A percentile compares a stretch with the other conserved stretches of the same genome.
These are phyloP conservation scores for Leptinotarsa juncta DNA, from an alignment of 2,888 invertebrate species.

Conservation along the genomic window DNA sequence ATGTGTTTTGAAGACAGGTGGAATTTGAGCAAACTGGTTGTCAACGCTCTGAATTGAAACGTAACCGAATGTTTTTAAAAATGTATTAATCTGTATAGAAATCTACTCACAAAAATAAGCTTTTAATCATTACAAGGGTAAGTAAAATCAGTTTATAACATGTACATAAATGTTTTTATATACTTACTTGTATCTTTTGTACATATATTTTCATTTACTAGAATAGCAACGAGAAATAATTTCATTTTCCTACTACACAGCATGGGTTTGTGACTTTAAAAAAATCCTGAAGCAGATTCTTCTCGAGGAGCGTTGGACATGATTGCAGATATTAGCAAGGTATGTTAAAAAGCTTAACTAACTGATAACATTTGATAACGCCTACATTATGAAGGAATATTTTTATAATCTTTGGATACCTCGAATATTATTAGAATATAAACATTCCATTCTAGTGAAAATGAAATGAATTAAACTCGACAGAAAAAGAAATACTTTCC, in stretches of 20 bases:
- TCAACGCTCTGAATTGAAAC: not conserved
- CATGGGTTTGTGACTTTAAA: slow-evolving; percentile 36
- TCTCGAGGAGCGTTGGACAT: slow-evolving; percentile 16
- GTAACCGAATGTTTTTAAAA: not conserved
- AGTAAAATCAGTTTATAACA: not conserved
- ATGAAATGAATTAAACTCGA: too few relatives aligned
- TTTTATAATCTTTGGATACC: not conserved
- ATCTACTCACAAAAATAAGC: slow-evolving; percentile 9
- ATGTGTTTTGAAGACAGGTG: too few relatives aligned
- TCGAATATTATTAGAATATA: too few relatives aligned
- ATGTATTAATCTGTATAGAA: not conserved
- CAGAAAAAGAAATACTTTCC: too few relatives aligned
- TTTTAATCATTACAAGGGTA: not conserved
- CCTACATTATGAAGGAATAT: not conserved
- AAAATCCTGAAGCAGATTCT: slow-evolving; percentile 21
- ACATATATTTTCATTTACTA: slow-evolving; percentile 18
- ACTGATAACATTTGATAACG: not conserved
- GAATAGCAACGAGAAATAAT: slow-evolving; percentile 17
- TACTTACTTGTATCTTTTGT: slow-evolving; percentile 6
- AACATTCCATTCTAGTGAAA: too few relatives aligned
- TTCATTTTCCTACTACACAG: slow-evolving; percentile 31
- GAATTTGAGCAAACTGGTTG: not conserved
- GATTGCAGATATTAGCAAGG: slow-evolving; percentile 9
- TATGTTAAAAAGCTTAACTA: slow-evolving; percentile 23
- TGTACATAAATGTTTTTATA: slow-evolving; percentile 10